Conservation (phyloP, 1,140 invertebrate species). For the Drosophila oshimai region DNA sequence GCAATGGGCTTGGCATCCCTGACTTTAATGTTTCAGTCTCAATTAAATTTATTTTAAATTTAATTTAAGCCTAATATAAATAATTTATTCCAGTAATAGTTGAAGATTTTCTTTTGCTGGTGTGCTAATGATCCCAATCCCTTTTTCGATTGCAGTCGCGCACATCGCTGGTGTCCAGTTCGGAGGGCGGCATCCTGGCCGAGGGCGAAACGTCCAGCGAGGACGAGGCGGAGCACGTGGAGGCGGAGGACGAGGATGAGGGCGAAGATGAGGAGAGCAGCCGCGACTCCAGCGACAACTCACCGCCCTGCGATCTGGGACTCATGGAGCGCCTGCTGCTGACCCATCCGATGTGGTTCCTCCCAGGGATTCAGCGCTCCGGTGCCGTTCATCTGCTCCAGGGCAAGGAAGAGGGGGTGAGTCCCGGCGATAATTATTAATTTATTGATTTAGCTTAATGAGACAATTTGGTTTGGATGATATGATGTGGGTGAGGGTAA, state of each 20-base stretch:
- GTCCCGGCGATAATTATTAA: constrained; percentile 72
- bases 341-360: constrained; percentile 97
- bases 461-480: constrained; percentile 66
- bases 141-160: constrained; percentile 66
- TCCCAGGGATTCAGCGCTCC: constrained; percentile 95
- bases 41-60: too few species aligned
- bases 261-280: constrained; percentile 53
- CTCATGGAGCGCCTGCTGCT: constrained; percentile 93
- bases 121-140: not conserved
- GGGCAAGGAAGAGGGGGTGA: constrained; percentile 95
- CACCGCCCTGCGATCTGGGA: constrained; percentile 89
- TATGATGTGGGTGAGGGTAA: not conserved
- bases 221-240: constrained; percentile 19
- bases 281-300: constrained; percentile 72
- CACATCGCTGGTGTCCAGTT: constrained; percentile 81
- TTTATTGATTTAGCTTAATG: constrained; percentile 71
- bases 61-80: too few species aligned
- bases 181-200: constrained; percentile 82
- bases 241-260: constrained; percentile 23
- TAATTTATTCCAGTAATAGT: too few species aligned
- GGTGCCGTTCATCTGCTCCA: constrained; percentile 96
- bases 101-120: too few species aligned
- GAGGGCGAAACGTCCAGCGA: constrained; percentile 82
- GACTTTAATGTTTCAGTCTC: too few species aligned
- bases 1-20: too few species aligned